Base-by-base conservation (phyloP, 2,113 vertebrate genomes). In the Nesogale talazaci region DNA sequence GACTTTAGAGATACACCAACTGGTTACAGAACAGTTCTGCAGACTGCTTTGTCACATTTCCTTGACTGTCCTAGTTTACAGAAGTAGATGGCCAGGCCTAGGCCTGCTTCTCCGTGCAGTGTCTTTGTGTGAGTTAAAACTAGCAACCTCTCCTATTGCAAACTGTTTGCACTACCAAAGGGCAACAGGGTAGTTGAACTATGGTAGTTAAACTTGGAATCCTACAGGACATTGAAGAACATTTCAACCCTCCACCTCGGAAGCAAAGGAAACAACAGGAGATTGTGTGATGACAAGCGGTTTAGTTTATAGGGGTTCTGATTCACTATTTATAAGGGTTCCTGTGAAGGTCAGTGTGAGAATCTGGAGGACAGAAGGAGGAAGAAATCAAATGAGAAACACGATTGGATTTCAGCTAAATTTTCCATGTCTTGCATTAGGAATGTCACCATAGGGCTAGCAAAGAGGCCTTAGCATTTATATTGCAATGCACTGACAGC, bases 281-380 rank as follows among this genome's bases (percentile, higher is more conserved):
- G 22, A 69, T 27, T 76, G 65, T 61, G 74, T 20, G 1, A 9
- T 82, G 77, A 83, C 46, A 77, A 70, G n/a, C 83, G n/a, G 75
- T 63, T 57, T 75, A 74, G n/a, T 90, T 94, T 90, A 67, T 36
- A 94, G 80, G 76, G 61, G 88, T 72, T 93, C 59, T 84, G 20
- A 14, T 67, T 96, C 46, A 23, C 69, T 61, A 6, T 93, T 78
- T 91, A 38, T 83, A 88, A 87, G 36, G 70, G 46, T 94, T 87
- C 38, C 42, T 72, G n/a, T 91, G 84, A 95, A 91, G 90, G 63
- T 87, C 85, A 79, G 22, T 36, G 3, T 36, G 40, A 91, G 56
- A 77, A 42, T 23, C 59, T 34, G 65, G 84, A 10, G 36, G 89
- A 83, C 25, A 65, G 92, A 93, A 88, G 76, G 22, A 67, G 27